Percentiles rank a stretch among this genome's conserved stretches.
These are phyloP conservation scores for Xyrauchen texanus DNA, from an alignment of 2,113 vertebrate genomes.

Conservation along the genomic window DNA sequence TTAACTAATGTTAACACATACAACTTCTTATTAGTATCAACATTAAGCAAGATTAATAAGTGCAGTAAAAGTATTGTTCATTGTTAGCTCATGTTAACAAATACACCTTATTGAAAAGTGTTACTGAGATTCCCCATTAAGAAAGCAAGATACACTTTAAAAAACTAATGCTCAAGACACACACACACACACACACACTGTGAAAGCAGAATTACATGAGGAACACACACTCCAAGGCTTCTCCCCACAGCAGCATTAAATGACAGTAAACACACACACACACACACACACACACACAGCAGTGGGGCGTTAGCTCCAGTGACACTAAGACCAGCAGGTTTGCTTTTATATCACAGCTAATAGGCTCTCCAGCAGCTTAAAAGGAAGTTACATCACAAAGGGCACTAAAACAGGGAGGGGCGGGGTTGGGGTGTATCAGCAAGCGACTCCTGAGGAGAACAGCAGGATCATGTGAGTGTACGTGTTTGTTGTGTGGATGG, in stretches of 20 bases:
- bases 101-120: no score
- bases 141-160: slow-evolving; percentile 2
- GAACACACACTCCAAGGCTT: not conserved
- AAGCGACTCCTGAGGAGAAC: slow-evolving; percentile 40
- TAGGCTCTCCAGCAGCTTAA: slow-evolving; percentile 52
- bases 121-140: no score
- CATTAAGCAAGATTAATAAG: no score
- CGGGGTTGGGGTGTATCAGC: slow-evolving; percentile 4
- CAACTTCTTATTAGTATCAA: no score
- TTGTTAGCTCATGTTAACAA: no score
- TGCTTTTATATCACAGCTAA: slow-evolving; percentile 49
- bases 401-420: slow-evolving; percentile 45
- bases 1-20: no score
- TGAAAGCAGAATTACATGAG: not conserved
- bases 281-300: slow-evolving; percentile 16
- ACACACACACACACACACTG: slow-evolving; percentile 1
- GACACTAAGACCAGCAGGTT: slow-evolving; percentile 51
- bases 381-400: slow-evolving; percentile 38
- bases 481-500: not conserved
- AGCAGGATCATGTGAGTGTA: slow-evolving; percentile 34
- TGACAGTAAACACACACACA: not conserved
- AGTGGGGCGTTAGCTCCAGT: slow-evolving; percentile 50
- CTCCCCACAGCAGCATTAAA: slow-evolving; percentile 53
- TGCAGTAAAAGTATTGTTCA: no score
- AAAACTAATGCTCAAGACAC: slow-evolving; percentile 35